These are phyloP conservation scores for Aphodius granarius DNA, from an alignment of 2,888 invertebrate species.

Conservation along the genomic window DNA sequence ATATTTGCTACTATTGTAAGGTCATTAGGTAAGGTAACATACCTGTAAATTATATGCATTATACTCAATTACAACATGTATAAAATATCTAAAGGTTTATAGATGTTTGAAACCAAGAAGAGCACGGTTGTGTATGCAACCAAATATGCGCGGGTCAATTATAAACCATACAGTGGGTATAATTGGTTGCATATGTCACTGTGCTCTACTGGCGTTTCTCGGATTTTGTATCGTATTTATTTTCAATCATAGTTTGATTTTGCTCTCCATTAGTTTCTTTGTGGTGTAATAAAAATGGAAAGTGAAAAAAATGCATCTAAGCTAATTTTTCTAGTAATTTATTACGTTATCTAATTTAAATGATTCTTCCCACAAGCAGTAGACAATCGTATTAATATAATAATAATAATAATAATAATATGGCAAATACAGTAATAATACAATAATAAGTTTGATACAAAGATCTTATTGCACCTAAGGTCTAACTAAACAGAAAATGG, in stretches of 20 bases:
- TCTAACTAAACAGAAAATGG: constrained; percentile 35
- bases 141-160: too few relatives aligned
- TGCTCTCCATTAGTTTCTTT: too few relatives aligned
- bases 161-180: too few relatives aligned
- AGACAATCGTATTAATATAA: constrained; percentile 53
- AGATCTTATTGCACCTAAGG: constrained; percentile 55
- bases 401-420: constrained; percentile 54
- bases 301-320: constrained; percentile 18
- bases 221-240: too few relatives aligned
- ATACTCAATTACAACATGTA: too few relatives aligned
- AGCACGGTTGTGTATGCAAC: too few relatives aligned
- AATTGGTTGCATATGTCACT: too few relatives aligned
- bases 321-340: constrained; percentile 50
- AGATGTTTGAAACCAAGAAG: too few relatives aligned
- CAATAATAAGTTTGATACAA: constrained; percentile 31
- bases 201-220: too few relatives aligned
- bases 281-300: background rate
- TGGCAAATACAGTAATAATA: constrained; percentile 54
- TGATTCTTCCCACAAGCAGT: constrained; percentile 53
- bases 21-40: constrained; percentile 1
- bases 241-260: too few relatives aligned
- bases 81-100: too few relatives aligned
- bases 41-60: background rate
- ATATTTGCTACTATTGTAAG: background rate
- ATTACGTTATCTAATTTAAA: constrained; percentile 50